phyloP scores from a whole-genome alignment of 1,140 invertebrate genomes.

The Pinna nobilis region DNA sequence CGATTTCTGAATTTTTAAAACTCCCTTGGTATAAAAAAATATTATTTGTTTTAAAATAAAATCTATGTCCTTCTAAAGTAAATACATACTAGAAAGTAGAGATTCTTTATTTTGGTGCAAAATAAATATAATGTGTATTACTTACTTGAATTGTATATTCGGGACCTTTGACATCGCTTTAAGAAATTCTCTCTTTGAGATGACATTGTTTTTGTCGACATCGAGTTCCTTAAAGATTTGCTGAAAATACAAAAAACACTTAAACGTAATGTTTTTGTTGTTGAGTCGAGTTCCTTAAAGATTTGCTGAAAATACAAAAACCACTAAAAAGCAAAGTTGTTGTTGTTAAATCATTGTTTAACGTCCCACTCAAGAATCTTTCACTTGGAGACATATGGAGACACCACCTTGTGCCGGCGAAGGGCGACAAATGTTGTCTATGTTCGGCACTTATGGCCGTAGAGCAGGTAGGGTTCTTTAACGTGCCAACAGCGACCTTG shows the following conservation, averaged over 20 bases:
- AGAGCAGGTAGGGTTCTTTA: too few relatives aligned
- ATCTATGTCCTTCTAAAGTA: not conserved
- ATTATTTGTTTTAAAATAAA: not conserved
- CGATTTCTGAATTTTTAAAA: not conserved
- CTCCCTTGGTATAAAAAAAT: not conserved
- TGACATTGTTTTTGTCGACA: slow-evolving; percentile 49
- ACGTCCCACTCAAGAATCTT: too few relatives aligned
- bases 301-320: not conserved
- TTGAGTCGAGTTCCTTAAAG: not conserved
- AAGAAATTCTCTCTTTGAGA: slow-evolving; percentile 54
- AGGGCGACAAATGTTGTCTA: too few relatives aligned
- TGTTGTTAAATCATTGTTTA: too few relatives aligned
- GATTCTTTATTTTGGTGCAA: not conserved
- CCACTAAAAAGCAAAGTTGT: too few relatives aligned
- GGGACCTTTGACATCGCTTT: slow-evolving; percentile 54
- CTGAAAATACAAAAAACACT: slow-evolving; percentile 44
- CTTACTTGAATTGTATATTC: slow-evolving; percentile 58
- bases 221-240: slow-evolving; percentile 56
- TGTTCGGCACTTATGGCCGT: too few relatives aligned
- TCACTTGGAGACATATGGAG: too few relatives aligned
- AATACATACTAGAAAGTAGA: not conserved
- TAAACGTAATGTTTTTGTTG: too few relatives aligned
- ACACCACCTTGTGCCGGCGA: too few relatives aligned
- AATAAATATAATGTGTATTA: not conserved
- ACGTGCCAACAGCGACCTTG: too few relatives aligned